Conservation (phyloP, 1,140 invertebrate genomes). For the Drosophila azteca region DNA sequence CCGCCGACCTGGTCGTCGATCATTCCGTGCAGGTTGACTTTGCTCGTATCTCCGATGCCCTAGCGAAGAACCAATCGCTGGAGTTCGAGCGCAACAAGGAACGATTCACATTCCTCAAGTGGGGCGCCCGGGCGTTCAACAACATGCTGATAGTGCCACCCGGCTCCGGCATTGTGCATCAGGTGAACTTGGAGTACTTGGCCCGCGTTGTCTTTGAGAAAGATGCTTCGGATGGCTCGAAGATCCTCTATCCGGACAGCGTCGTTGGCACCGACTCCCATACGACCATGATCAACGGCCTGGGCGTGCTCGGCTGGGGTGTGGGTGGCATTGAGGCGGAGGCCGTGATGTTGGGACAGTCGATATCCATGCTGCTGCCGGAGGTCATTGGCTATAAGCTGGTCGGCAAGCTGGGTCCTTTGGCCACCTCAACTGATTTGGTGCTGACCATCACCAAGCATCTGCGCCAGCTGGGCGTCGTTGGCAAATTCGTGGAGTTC, state of each 20-base stretch:
- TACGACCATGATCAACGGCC: conserved; percentile 99
- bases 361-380: conserved; percentile 98
- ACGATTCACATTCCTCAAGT: conserved; percentile 98
- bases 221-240: conserved; percentile 75
- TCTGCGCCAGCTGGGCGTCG: conserved; percentile 96
- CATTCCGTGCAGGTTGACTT: conserved; percentile 99
- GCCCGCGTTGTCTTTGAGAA: conserved; percentile 95
- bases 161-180: conserved; percentile 98
- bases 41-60: conserved; percentile 92
- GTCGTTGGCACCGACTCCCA: conserved; percentile 99
- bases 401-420: conserved; percentile 90
- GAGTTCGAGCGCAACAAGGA: conserved; percentile 99
- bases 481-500: conserved; percentile 99
- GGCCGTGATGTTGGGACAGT: conserved; percentile 96
- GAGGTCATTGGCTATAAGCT: conserved; percentile 98
- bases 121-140: conserved; percentile 97
- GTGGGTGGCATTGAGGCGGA: conserved; percentile 91
- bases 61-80: conserved; percentile 96
- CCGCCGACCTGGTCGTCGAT: conserved; percentile 98
- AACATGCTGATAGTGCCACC: conserved; percentile 99
- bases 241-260: conserved; percentile 94
- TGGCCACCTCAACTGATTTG: conserved; percentile 98
- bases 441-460: conserved; percentile 99
- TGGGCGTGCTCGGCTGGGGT: conserved; percentile 92
- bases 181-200: conserved; percentile 98